Base-by-base conservation (phyloP, 2,888 invertebrate species). In the Drosophila lacicola region DNA sequence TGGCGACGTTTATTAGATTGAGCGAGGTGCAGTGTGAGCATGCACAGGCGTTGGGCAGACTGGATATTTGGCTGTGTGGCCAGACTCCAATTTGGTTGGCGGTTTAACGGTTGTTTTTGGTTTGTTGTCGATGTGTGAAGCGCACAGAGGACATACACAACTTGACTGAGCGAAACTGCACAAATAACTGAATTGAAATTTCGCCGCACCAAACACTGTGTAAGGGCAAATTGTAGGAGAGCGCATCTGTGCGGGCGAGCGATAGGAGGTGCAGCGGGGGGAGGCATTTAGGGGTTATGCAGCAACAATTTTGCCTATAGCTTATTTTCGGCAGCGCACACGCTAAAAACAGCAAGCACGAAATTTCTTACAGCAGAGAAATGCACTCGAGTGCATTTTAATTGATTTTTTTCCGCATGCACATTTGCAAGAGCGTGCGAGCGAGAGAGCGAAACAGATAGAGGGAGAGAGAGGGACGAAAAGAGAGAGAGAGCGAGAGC, bases 141-240 rank as follows among this genome's bases (percentile, higher is more conserved):
- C 73, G 79, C 70, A 80, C 70, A 72, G 70, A 81, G 78, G 74
- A 74, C 77, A 83, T 76, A 77, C 87, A 84, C 87, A 86, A 85
- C 85, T 86, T 83, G 84, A 88, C 85, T 87, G 88, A 87, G 85
- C 74, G 67, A 80, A 88, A 88, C 77, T 88, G 87, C 86, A 86
- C 87, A 88, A 88, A 88, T 88, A 86, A 86, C 89, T 86, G 87
- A 84, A 88, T 76, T 78, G 70, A 75, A 85, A 82, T 80, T 70
- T 80, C 66, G 80, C 72, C 83, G 72, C 70, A 65, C 57, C 53
- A 62, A 50, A 55, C 51, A 37, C 54, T 47, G 55, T 58, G 47
- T 54, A 69, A 74, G 83, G 68, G 74, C 70, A 70, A 50, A 63
- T 21, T 36, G 56, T 44, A 17, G 29, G 33, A 54, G 51, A 62